Evolutionary conservation across 2,797 vertebrate species (phyloP).

Genomic region (Diplodus puntazzo): DNA sequence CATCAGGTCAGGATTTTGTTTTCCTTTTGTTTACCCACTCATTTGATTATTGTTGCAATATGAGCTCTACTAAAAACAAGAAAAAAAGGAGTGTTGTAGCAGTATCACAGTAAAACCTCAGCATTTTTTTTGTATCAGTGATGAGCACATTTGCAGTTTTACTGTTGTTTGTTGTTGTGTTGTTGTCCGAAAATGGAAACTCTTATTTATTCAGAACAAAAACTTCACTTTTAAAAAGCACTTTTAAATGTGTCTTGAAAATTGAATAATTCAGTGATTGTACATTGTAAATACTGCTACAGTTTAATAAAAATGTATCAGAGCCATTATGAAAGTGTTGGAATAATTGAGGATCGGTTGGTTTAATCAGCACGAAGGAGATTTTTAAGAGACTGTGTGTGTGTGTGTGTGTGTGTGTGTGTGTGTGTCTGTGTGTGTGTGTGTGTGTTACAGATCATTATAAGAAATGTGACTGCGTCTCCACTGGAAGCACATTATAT

Average conservation of each 20-base stretch:
- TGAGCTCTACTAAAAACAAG: slow-evolving; percentile 41
- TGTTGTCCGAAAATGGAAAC: slow-evolving; percentile 73
- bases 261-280: slow-evolving; percentile 75
- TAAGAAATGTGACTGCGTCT: background rate
- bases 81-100: slow-evolving; percentile 54
- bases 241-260: slow-evolving; percentile 82
- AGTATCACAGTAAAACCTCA: slow-evolving; percentile 69
- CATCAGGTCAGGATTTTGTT: slow-evolving; percentile 63
- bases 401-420: slow-evolving; percentile 20
- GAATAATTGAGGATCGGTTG: slow-evolving; percentile 32
- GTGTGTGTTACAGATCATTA: background rate
- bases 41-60: slow-evolving; percentile 53
- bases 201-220: slow-evolving; percentile 82
- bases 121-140: slow-evolving; percentile 51
- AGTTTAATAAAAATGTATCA: slow-evolving; percentile 79
- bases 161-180: slow-evolving; percentile 73
- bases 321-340: slow-evolving; percentile 53
- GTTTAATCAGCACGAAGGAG: slow-evolving; percentile 8
- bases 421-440: background rate
- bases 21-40: slow-evolving; percentile 50
- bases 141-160: slow-evolving; percentile 71
- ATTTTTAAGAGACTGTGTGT: slow-evolving; percentile 3
- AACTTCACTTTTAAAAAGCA: slow-evolving; percentile 75
- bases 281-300: slow-evolving; percentile 78
- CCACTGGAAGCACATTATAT: slow-evolving; percentile 14